phyloP scores from a whole-genome alignment of 2,113 vertebrate species.

The Alouatta palliata region DNA sequence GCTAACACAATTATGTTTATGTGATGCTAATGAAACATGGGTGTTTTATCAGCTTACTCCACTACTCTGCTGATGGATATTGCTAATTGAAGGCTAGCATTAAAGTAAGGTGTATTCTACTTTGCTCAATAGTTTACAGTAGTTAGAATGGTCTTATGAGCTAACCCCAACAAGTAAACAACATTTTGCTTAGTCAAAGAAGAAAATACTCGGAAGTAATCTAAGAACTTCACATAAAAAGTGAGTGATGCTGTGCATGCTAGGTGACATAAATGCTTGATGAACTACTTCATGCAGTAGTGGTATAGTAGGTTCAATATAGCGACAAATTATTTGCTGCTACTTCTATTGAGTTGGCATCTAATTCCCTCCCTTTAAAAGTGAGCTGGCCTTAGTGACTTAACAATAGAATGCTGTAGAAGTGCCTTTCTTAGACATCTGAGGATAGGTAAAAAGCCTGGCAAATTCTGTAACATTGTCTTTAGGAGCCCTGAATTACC shows the following conservation, averaged over 20 bases:
- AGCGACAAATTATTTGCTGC: not conserved
- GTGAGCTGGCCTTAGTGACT: not conserved
- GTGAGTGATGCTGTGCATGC: not conserved
- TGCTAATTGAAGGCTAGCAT: constrained; percentile 3
- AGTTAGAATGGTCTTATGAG: constrained; percentile 12
- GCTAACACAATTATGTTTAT: not conserved
- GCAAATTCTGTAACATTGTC: not conserved
- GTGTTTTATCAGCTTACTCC: not conserved
- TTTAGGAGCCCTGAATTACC: not conserved
- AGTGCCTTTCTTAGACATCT: constrained; percentile 7
- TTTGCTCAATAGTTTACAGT: not conserved
- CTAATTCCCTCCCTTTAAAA: not conserved
- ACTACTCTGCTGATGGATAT: not conserved
- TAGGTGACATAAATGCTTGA: not conserved
- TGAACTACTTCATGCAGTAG: not conserved
- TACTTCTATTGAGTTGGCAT: not conserved
- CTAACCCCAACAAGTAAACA: not conserved
- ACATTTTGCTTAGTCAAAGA: not conserved
- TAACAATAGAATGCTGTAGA: constrained; percentile 19
- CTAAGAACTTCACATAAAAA: not conserved
- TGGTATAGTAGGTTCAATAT: not conserved
- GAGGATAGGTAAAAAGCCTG: not conserved
- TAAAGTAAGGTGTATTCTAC: constrained; percentile 11
- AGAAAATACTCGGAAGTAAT: constrained; percentile 25
- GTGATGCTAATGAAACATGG: constrained; percentile 12